Percentiles rank a stretch among this genome's conserved stretches.
Conservation (phyloP, 2,888 invertebrate species). For the Andrena flavipes region DNA sequence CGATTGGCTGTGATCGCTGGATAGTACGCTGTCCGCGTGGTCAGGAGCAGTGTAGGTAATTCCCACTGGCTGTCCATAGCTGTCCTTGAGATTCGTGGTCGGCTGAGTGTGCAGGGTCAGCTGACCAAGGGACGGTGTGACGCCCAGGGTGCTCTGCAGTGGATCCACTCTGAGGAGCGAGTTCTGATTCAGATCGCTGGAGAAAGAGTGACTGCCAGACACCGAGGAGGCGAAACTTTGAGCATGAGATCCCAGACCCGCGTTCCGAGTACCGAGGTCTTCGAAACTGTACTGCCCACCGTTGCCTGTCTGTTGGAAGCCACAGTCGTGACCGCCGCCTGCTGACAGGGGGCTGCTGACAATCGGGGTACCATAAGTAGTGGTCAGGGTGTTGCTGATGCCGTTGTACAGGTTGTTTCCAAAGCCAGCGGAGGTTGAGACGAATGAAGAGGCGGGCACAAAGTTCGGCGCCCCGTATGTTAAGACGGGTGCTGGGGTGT, state of each 20-base stretch:
- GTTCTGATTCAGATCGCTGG: slow-evolving; percentile 34
- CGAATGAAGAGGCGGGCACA: slow-evolving; percentile 76
- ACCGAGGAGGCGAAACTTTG: slow-evolving; percentile 26
- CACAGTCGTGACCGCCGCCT: slow-evolving; percentile 66
- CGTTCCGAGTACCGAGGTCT: slow-evolving; percentile 1
- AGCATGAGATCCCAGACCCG: background rate
- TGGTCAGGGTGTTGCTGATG: slow-evolving; percentile 66
- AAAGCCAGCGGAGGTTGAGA: slow-evolving; percentile 71
- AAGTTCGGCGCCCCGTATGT: slow-evolving; percentile 84
- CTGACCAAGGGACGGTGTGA: slow-evolving; percentile 73
- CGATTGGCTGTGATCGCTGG: slow-evolving; percentile 57
- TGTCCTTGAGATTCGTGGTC: slow-evolving; percentile 77
- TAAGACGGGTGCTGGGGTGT: slow-evolving; percentile 79
- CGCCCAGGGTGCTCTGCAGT: slow-evolving; percentile 35
- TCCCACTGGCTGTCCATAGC: slow-evolving; percentile 80
- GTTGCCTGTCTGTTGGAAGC: slow-evolving; percentile 44
- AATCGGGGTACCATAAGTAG: slow-evolving; percentile 78
- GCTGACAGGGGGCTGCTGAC: slow-evolving; percentile 53
- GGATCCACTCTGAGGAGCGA: slow-evolving; percentile 41
- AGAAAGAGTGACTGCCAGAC: background rate
- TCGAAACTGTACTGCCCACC: slow-evolving; percentile 35
- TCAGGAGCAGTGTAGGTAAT: slow-evolving; percentile 54
- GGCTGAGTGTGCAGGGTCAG: slow-evolving; percentile 76
- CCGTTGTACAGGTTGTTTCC: slow-evolving; percentile 79
- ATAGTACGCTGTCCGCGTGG: slow-evolving; percentile 32